phyloP scores from a whole-genome alignment of 2,113 vertebrate species.

The Tonatia bakeri region DNA sequence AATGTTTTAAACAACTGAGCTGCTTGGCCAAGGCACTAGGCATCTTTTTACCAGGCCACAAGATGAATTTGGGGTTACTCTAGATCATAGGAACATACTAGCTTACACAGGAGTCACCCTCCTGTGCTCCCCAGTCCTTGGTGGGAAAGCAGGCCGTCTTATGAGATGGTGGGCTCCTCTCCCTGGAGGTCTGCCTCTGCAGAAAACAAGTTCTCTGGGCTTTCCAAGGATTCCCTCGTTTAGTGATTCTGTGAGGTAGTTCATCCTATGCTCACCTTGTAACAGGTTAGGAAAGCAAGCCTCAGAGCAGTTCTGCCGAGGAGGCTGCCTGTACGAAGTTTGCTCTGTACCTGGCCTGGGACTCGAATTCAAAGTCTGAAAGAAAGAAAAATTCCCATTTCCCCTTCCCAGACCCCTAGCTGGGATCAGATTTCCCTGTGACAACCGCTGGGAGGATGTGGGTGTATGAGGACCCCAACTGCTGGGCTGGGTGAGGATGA shows the following conservation, averaged over 20 bases:
- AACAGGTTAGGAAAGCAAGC: not conserved
- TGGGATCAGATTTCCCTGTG: not conserved
- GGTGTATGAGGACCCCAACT: not conserved
- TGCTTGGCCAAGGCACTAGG: not conserved
- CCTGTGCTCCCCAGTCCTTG: not conserved
- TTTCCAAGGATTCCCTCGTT: not conserved
- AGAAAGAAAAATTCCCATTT: not conserved
- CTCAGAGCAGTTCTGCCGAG: not conserved
- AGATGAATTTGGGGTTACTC: not conserved
- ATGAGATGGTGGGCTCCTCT: not conserved
- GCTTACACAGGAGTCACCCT: rapidly evolving
- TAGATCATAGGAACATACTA: not conserved
- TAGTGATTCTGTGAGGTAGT: not conserved
- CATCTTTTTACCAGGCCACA: not conserved
- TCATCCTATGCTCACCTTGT: not conserved
- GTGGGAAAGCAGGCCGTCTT: not conserved
- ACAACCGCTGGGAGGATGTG: not conserved
- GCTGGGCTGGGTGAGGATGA: not conserved
- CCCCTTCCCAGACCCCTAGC: not conserved
- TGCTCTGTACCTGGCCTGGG: not conserved
- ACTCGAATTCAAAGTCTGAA: not conserved
- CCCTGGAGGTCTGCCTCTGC: not conserved
- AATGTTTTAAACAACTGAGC: no score
- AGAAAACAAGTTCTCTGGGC: not conserved
- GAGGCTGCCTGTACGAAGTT: not conserved